Evolutionary conservation across 2,888 invertebrate species (phyloP).

Genomic region (Tholera decimalis): DNA sequence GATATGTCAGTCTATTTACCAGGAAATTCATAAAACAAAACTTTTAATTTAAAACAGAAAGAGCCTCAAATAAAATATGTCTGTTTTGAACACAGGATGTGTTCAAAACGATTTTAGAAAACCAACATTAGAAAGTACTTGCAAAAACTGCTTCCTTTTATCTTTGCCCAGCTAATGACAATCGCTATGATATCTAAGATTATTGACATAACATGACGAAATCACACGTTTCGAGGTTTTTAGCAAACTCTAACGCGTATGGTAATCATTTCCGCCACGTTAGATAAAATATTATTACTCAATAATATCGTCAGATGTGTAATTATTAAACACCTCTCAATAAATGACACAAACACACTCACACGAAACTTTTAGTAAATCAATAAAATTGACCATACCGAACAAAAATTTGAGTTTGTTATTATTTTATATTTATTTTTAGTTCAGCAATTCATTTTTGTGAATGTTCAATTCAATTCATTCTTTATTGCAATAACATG

Average conservation of each 20-base stretch:
- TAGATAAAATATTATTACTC: conserved; percentile 67
- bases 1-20: neutral
- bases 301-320: conserved; percentile 52
- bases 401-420: too few relatives aligned
- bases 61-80: neutral
- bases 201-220: conserved; percentile 54
- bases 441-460: too few relatives aligned
- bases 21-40: conserved; percentile 15
- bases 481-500: too few relatives aligned
- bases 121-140: conserved; percentile 37
- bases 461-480: too few relatives aligned
- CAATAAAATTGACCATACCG: neutral
- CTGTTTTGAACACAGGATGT: too few relatives aligned
- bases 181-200: conserved; percentile 31
- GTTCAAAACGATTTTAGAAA: conserved; percentile 24
- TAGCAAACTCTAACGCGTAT: conserved; percentile 62
- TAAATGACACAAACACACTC: conserved; percentile 28
- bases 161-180: conserved; percentile 24
- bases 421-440: too few relatives aligned
- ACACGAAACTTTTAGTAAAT: neutral
- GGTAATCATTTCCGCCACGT: conserved; percentile 70
- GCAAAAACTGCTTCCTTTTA: conserved; percentile 31
- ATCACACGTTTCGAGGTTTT: conserved; percentile 66
- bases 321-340: conserved; percentile 21
- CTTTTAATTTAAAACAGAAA: neutral